A percentile compares a stretch with the other conserved stretches of the same genome.
phyloP scores from a whole-genome alignment of 2,113 vertebrate species.

The Mungos mungo region DNA sequence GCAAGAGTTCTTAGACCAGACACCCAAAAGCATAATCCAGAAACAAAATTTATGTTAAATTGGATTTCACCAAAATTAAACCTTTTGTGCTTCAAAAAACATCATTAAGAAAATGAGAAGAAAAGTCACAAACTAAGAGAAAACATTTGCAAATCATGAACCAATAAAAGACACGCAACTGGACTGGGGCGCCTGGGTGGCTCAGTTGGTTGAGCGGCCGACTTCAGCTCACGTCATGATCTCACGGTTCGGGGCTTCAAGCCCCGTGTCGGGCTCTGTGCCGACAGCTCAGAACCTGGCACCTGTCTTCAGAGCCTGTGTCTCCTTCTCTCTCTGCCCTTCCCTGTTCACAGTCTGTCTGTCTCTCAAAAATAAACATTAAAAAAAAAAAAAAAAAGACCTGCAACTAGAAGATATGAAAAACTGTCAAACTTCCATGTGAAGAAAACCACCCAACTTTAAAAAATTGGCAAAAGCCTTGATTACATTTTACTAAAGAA shows the following conservation, averaged over 20 bases:
- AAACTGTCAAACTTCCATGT: not conserved
- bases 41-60: not conserved
- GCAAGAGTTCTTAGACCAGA: not conserved
- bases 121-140: not conserved
- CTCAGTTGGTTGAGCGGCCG: no score
- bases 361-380: no score
- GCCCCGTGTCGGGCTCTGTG: no score
- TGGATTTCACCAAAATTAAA: not conserved
- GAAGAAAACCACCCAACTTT: not conserved
- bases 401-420: not conserved
- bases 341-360: no score
- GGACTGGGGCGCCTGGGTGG: no score
- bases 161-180: not conserved
- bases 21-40: not conserved
- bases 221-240: no score
- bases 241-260: no score
- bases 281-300: no score
- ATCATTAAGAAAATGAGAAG: not conserved
- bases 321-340: no score
- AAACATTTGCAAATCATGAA: constrained; percentile 1
- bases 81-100: not conserved
- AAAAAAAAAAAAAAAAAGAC: not conserved
- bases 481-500: not conserved
- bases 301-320: no score
- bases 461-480: not conserved